Conservation (phyloP, 2,797 vertebrate species). For the Chelonia mydas region DNA sequence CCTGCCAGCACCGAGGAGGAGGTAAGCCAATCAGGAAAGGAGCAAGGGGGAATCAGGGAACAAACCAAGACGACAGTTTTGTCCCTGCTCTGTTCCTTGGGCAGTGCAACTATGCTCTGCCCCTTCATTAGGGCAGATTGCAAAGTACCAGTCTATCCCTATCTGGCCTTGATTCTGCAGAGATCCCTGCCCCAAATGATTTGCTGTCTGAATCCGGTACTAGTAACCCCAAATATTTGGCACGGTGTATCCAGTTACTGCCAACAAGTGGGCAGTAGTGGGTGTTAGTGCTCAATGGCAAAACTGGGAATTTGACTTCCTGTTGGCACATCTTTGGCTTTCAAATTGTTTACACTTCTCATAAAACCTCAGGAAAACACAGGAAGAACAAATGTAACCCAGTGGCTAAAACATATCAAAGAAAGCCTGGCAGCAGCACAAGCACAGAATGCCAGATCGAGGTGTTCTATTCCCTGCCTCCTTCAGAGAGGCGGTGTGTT, state of each 20-base stretch:
- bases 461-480: constrained; percentile 35
- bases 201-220: not conserved
- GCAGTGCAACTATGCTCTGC: not conserved
- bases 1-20: not conserved
- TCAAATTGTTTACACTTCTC: constrained; percentile 60
- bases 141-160: not conserved
- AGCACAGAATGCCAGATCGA: constrained; percentile 31
- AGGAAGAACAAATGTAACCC: constrained; percentile 45
- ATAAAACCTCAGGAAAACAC: constrained; percentile 62
- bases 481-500: constrained; percentile 24
- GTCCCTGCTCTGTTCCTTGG: not conserved
- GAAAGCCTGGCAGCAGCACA: constrained; percentile 26
- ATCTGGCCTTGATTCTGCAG: not conserved
- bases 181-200: not conserved
- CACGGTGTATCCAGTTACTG: not conserved
- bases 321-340: constrained; percentile 42
- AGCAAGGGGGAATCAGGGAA: not conserved
- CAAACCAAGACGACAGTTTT: not conserved
- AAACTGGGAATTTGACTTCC: constrained; percentile 34
- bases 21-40: not conserved
- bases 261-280: not conserved
- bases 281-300: not conserved
- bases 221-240: not conserved
- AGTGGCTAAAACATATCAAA: not conserved
- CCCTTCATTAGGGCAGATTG: not conserved